Percentiles rank a stretch among this genome's conserved stretches.
phyloP scores from a whole-genome alignment of 2,113 vertebrate species.

The Tenebrosternarchus preto region DNA sequence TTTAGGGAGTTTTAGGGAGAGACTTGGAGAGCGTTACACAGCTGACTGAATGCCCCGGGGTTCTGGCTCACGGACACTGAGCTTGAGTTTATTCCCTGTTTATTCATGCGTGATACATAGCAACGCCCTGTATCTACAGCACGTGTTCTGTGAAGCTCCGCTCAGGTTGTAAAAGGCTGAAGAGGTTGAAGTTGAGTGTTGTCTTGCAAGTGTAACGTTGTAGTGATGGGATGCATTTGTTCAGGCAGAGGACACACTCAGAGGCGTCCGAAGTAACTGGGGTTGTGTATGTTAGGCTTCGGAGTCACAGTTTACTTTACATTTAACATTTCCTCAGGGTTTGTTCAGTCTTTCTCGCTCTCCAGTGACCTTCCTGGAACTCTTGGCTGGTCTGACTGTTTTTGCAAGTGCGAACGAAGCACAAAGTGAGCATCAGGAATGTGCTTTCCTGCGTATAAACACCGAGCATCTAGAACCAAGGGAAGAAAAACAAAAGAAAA shows the following conservation, averaged over 20 bases:
- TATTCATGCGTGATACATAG: constrained; percentile 13
- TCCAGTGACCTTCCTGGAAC: constrained; percentile 48
- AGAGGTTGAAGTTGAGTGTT: not conserved
- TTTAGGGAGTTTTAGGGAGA: not conserved
- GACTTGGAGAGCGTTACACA: not conserved
- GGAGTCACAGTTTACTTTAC: constrained; percentile 63
- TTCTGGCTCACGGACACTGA: constrained; percentile 11
- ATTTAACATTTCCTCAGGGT: constrained; percentile 59
- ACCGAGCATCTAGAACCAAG: constrained; percentile 45
- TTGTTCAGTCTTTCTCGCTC: constrained; percentile 18
- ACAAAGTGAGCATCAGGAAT: constrained; percentile 29
- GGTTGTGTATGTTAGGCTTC: constrained; percentile 63
- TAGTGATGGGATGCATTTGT: not conserved
- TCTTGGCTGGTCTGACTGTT: constrained; percentile 36
- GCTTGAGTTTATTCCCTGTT: constrained; percentile 13
- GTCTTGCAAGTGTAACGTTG: constrained; percentile 1
- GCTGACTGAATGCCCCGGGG: constrained; percentile 22
- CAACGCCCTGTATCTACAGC: not conserved
- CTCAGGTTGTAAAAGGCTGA: too few species aligned
- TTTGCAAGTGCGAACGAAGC: constrained; percentile 43
- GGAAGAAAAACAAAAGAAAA: constrained; percentile 57
- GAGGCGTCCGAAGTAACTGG: constrained; percentile 17
- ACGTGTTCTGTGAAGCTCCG: not conserved
- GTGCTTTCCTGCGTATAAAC: constrained; percentile 35
- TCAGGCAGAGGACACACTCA: constrained; percentile 10